Evolutionary conservation across 2,888 invertebrate species (phyloP).

Genomic region (Mesopsocus fuscifrons): DNA sequence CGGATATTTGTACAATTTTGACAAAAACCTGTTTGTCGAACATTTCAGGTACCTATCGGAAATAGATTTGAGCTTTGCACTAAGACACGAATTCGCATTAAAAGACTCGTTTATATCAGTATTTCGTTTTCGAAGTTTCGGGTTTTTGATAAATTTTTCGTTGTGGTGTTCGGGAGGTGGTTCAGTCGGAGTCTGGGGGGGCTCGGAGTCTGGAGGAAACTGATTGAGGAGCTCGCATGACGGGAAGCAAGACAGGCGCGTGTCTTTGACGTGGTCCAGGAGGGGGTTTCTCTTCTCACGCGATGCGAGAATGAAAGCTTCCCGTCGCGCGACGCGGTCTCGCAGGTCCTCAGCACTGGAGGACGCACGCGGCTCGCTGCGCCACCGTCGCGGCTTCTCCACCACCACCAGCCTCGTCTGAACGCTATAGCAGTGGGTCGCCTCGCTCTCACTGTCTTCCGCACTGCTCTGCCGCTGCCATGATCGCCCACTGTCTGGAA

Average conservation of each 20-base stretch:
- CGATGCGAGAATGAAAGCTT: constrained; percentile 22
- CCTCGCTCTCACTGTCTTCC: not conserved
- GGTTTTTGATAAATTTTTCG: constrained; percentile 15
- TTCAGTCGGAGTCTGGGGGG: not conserved
- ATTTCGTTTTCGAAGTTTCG: constrained; percentile 20
- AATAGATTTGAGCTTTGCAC: constrained; percentile 50
- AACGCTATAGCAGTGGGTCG: not conserved
- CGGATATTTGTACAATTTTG: constrained; percentile 40
- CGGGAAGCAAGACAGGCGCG: constrained; percentile 43
- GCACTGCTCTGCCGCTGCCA: not conserved
- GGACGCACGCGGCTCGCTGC: constrained; percentile 7
- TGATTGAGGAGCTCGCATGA: constrained; percentile 19
- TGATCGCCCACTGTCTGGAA: not conserved
- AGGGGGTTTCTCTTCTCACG: constrained; percentile 45
- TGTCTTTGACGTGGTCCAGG: constrained; percentile 48
- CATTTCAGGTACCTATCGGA: constrained; percentile 51
- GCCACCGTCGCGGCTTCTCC: not conserved
- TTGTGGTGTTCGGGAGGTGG: not conserved
- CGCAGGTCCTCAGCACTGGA: not conserved
- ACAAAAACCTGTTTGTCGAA: constrained; percentile 45
- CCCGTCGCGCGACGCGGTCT: not conserved
- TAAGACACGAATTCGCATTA: constrained; percentile 36
- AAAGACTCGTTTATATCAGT: constrained; percentile 29
- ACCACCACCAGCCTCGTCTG: not conserved
- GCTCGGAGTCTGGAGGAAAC: not conserved